phyloP scores from a whole-genome alignment of 2,797 vertebrate genomes.

The Coendou prehensilis region DNA sequence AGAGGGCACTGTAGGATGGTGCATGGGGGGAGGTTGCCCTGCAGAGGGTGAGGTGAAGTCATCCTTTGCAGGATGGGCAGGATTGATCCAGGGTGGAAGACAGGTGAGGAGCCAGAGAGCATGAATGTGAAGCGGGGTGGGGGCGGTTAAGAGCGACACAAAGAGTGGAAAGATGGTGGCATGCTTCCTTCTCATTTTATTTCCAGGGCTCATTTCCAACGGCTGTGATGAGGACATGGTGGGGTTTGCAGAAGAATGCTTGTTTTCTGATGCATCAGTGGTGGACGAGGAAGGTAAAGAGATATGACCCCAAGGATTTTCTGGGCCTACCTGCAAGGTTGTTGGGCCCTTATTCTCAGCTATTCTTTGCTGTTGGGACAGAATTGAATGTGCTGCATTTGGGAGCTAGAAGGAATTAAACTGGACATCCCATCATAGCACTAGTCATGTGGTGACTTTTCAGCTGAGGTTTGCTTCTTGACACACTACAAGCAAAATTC shows the following conservation, averaged over 20 bases:
- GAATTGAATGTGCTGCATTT: not conserved
- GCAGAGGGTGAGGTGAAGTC: not conserved
- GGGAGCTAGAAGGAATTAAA: not conserved
- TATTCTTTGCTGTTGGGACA: not conserved
- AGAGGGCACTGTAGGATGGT: not conserved
- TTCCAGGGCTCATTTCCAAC: not conserved
- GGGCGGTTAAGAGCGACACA: rapidly evolving
- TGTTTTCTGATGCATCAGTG: not conserved
- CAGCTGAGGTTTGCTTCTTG: not conserved
- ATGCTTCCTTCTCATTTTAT: not conserved
- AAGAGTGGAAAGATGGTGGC: rapidly evolving
- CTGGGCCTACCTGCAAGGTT: not conserved
- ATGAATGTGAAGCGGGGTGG: rapidly evolving
- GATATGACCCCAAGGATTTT: not conserved
- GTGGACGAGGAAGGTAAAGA: not conserved
- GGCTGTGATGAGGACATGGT: not conserved
- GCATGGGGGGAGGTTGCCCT: not conserved
- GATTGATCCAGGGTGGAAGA: not conserved
- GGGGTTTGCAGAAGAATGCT: not conserved
- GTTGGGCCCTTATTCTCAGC: not conserved
- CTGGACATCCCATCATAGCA: rapidly evolving
- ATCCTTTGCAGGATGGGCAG: not conserved
- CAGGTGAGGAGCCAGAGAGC: not conserved
- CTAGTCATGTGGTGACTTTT: not conserved
- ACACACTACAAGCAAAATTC: not conserved